phyloP scores from a whole-genome alignment of 2,888 invertebrate genomes.

The Sinelater perroti region DNA sequence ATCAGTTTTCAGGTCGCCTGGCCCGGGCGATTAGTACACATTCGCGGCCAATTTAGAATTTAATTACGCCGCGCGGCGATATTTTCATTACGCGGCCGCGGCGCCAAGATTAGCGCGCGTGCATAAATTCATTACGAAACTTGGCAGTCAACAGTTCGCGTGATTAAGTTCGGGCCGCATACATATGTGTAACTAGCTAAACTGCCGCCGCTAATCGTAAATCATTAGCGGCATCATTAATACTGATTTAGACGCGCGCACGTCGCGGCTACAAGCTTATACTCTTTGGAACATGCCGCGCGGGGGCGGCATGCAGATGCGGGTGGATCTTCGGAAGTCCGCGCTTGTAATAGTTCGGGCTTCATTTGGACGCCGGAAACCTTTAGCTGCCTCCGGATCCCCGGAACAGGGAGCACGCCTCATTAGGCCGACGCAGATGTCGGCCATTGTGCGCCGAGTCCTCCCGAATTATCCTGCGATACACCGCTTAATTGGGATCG shows the following conservation, averaged over 20 bases:
- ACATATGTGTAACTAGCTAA: slow-evolving; percentile 22
- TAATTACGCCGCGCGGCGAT: slow-evolving; percentile 27
- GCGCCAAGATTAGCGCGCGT: slow-evolving; percentile 31
- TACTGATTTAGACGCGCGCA: slow-evolving; percentile 16
- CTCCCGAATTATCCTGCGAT: slow-evolving; percentile 17
- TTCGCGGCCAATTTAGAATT: slow-evolving; percentile 21
- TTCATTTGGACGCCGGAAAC: slow-evolving; percentile 37
- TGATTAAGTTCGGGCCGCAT: slow-evolving; percentile 33
- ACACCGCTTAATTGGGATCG: slow-evolving; percentile 14
- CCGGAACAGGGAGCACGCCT: slow-evolving; percentile 31
- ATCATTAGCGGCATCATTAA: slow-evolving; percentile 27
- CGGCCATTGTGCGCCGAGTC: slow-evolving; percentile 22
- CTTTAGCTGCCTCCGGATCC: slow-evolving; percentile 30
- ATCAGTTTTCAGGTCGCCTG: neutral
- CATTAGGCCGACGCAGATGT: slow-evolving; percentile 38
- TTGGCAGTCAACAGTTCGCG: slow-evolving; percentile 31
- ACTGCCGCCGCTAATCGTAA: slow-evolving; percentile 29
- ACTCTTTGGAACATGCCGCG: slow-evolving; percentile 13
- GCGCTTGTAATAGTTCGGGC: slow-evolving; percentile 16
- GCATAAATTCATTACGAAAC: slow-evolving; percentile 40
- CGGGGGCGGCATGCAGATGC: slow-evolving; percentile 19
- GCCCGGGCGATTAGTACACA: neutral
- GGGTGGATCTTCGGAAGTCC: slow-evolving; percentile 11
- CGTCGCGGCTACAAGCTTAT: slow-evolving; percentile 11
- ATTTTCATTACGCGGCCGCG: slow-evolving; percentile 38